A percentile compares a stretch with the other conserved stretches of the same genome.
phyloP scores from a whole-genome alignment of 2,888 invertebrate species.

The Trilocha varians region DNA sequence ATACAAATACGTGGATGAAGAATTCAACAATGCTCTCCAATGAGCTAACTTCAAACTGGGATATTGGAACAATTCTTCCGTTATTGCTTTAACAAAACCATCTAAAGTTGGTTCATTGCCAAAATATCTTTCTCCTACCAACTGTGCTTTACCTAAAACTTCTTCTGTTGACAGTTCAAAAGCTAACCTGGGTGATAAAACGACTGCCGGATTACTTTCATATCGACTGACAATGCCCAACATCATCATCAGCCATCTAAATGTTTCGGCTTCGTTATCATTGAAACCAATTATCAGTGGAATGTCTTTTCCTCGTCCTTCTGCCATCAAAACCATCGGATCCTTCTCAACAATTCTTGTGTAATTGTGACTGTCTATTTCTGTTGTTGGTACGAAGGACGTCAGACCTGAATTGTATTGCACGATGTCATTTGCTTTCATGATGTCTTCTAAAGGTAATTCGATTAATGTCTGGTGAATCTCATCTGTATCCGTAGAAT shows the following conservation, averaged over 20 bases:
- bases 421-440: neutral
- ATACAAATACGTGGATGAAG: constrained; percentile 47
- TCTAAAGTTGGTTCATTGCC: constrained; percentile 14
- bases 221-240: constrained; percentile 11
- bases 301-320: constrained; percentile 22
- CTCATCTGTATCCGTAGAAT: neutral
- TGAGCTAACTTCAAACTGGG: constrained; percentile 16
- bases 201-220: constrained; percentile 24
- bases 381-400: neutral
- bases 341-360: constrained; percentile 22
- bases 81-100: constrained; percentile 11
- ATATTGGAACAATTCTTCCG: constrained; percentile 16
- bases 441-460: neutral
- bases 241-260: constrained; percentile 8
- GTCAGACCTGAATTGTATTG: neutral
- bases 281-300: constrained; percentile 23
- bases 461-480: neutral
- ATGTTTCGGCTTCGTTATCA: constrained; percentile 15
- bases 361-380: neutral
- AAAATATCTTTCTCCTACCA: constrained; percentile 17
- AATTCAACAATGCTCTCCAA: constrained; percentile 8
- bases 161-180: constrained; percentile 12
- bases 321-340: constrained; percentile 21
- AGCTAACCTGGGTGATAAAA: constrained; percentile 15
- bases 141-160: constrained; percentile 12